Evolutionary conservation across 2,888 invertebrate species (phyloP), one percentile per base, ranked within the genome.

Genomic region (Cepaea hortensis): DNA sequence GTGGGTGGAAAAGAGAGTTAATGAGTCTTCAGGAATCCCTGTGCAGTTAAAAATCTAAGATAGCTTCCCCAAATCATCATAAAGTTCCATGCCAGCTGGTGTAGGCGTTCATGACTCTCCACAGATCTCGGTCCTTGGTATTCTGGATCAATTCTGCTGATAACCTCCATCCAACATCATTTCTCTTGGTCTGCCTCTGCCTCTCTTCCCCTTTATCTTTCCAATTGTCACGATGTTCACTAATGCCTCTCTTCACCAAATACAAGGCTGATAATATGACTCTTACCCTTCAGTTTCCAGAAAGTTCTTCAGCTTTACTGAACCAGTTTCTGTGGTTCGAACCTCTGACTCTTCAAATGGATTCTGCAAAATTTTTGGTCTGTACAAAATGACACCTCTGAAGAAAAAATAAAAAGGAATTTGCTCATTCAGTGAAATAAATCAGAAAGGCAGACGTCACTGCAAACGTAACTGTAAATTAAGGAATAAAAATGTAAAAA

Each of bases 281-380:
- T 96, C 97, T 97, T 95, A 98, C 98, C 96, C 97, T 94, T 98
- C 97, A 89, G 96, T 96, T 92, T 96, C 96, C 93, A 99, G 96
- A 95, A 98, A 99, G 73, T 96, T 96, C 91, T 96, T 96, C 90
- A 99, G 95, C 85, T 97, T 97, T 87, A 92, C 55, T 4, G 91
- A 50, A 94, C 93, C 86, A 91, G 96, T 96, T 77, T 97, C 98
- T 84, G 96, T 96, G 95, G 97, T 98, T 85, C 95, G 96, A 80
- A 97, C 95, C 62, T 95, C 96, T 85, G 96, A 95, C 3, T 97
- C 96, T 95, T 99, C 99, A 94, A 99, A 99, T 95, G 99, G 99
- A 95, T 97, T 99, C 91, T 96, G 96, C 91, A 99, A 96, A 90
- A 97, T 96, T 93, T 97, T 97, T 73, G 99, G 98, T 91, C 98